Percentiles rank a stretch among this genome's conserved stretches.
phyloP scores from a whole-genome alignment of 2,888 invertebrate genomes.

The Nezara viridula region DNA sequence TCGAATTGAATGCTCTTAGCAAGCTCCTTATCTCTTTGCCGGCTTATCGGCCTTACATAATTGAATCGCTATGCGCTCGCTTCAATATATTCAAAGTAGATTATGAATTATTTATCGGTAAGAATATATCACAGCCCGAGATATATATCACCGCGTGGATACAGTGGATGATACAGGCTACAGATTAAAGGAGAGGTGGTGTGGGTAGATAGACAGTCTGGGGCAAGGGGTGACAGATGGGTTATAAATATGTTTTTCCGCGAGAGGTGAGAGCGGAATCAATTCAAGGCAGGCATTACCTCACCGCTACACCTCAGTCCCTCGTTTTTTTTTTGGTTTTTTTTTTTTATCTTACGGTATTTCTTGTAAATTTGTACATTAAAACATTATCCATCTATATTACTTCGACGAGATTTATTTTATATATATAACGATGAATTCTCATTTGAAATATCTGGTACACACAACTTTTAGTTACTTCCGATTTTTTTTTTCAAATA shows the following conservation, averaged over 20 bases:
- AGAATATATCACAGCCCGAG: background rate
- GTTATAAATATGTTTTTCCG: conserved; percentile 31
- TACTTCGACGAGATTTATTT: too few species aligned
- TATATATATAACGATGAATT: too few species aligned
- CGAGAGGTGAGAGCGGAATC: background rate
- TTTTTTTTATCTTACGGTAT: too few species aligned
- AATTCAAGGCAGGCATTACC: background rate
- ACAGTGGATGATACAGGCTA: background rate
- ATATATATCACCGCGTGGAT: background rate
- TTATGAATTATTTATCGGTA: conserved; percentile 26
- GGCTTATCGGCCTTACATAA: conserved; percentile 33
- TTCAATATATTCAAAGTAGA: conserved; percentile 21
- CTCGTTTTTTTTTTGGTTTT: too few species aligned
- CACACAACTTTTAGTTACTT: too few species aligned
- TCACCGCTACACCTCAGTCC: too few species aligned
- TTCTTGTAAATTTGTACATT: background rate
- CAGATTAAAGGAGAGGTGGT: conserved; percentile 1
- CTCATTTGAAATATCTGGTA: too few species aligned
- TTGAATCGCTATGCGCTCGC: background rate
- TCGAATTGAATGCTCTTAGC: background rate
- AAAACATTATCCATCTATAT: background rate
- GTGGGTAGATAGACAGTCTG: background rate
- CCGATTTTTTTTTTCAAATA: too few species aligned
- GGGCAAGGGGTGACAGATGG: background rate
- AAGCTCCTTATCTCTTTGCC: background rate